Evolutionary conservation across 2,113 vertebrate species (phyloP), one percentile per base, ranked within the genome.

Genomic region (Montifringilla adamsi): DNA sequence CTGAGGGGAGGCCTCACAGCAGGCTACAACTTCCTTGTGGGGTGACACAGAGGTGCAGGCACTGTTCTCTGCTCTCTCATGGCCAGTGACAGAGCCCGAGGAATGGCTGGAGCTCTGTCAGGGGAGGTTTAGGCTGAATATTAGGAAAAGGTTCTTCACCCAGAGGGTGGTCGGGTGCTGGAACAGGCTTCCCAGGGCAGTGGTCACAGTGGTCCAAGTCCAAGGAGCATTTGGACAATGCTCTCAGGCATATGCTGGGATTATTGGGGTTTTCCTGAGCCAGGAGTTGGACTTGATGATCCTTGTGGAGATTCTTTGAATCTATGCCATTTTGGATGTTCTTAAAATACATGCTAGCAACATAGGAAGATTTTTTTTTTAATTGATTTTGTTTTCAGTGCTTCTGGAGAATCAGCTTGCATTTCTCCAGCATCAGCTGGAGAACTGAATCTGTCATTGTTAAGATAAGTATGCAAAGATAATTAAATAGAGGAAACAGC

Each of bases 101-200:
- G 16, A 80, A 43, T 5, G 35, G 41, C 85, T 72, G 58, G 26
- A 64, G 43, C 35, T 72, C 35, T 35, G 67, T 64, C 21, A 30
- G 41, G 21, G 43, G 26, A 35, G 18, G 35, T 35, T 80, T 49
- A 43, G 27, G 59, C 50, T 58, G 59, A 64, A 12, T 27, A 49
- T 23, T 37, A 33, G 27, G 27, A 28, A 62, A 37, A 73, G 26
- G 10, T 44, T 80, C 50, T 66, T 73, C 26, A 41, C 18, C 35
- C 31, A 16, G 22, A 33, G 86, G 8, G 7, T 43, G 18, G 43
- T 11, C 0, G 0, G 35, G 8, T 28, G 15, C 44, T 81, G 44
- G 22, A 74, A 52, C 27, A 28, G 44, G 44, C 59, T 89, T 23
- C 43, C 16, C 7, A 23, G 37, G 44, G 44, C 27, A 73, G 35